phyloP scores from a whole-genome alignment of 2,113 vertebrate genomes.

The Meles meles region DNA sequence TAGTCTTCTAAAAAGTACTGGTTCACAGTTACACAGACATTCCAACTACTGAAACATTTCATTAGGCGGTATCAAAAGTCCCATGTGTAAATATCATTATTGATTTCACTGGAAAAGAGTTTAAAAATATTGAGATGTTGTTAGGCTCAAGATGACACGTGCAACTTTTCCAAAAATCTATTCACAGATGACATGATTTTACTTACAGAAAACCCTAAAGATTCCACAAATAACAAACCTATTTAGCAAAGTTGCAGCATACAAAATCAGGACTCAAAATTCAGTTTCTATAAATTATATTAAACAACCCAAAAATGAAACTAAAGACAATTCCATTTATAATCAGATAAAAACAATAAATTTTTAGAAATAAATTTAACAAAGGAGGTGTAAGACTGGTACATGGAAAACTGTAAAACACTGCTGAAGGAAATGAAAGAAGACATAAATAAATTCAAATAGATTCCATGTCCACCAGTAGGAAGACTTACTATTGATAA shows the following conservation, averaged over 20 bases:
- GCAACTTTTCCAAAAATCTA: not conserved
- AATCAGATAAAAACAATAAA: not conserved
- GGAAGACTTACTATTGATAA: not conserved
- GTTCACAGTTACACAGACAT: not conserved
- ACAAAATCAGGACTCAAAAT: not conserved
- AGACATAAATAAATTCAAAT: not conserved
- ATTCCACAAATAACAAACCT: not conserved
- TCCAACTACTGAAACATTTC: not conserved
- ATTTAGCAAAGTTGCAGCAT: not conserved
- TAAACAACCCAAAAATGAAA: not conserved
- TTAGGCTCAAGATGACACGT: not conserved
- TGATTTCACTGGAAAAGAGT: not conserved
- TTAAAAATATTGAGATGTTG: not conserved
- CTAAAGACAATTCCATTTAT: constrained; percentile 2
- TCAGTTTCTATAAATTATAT: not conserved
- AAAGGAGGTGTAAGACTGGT: not conserved
- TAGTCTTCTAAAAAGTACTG: not conserved
- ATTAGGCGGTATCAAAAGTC: not conserved
- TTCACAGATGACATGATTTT: not conserved
- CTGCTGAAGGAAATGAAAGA: not conserved
- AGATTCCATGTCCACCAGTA: not conserved
- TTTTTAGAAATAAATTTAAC: not conserved
- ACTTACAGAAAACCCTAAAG: not conserved
- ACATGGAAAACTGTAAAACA: not conserved
- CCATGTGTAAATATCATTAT: not conserved